Conservation (phyloP, 1,140 invertebrate genomes). For the Limonius californicus region DNA sequence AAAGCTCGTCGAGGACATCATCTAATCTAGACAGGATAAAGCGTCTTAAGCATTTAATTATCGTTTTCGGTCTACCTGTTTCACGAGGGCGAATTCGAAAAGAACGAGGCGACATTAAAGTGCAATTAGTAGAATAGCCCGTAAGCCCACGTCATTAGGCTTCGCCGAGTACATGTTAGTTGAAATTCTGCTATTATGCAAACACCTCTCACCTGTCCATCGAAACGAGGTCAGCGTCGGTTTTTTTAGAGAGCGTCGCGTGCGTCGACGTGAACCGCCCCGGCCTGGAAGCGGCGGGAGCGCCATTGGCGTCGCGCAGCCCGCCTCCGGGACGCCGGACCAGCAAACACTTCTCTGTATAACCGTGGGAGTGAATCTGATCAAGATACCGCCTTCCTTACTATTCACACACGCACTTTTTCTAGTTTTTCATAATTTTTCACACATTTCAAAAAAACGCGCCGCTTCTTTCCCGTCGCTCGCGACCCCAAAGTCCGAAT, state of each 20-base stretch:
- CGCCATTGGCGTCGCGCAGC: slow-evolving; percentile 43
- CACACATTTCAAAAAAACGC: slow-evolving; percentile 14
- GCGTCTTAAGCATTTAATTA: slow-evolving; percentile 7
- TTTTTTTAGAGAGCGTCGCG: slow-evolving; percentile 33
- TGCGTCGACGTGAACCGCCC: slow-evolving; percentile 40
- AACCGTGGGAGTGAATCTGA: slow-evolving; percentile 16
- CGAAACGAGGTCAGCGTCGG: slow-evolving; percentile 35
- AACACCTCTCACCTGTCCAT: slow-evolving; percentile 35
- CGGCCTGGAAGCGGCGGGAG: slow-evolving; percentile 29
- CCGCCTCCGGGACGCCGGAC: slow-evolving; percentile 38
- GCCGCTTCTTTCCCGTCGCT: not conserved
- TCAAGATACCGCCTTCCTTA: slow-evolving; percentile 16
- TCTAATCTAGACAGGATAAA: not conserved
- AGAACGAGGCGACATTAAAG: slow-evolving; percentile 1
- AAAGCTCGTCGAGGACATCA: no score
- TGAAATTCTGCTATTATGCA: slow-evolving; percentile 13
- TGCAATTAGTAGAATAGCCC: slow-evolving; percentile 1
- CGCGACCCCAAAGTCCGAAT: slow-evolving; percentile 8
- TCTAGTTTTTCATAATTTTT: slow-evolving; percentile 33
- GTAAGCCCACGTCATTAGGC: not conserved
- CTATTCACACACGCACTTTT: slow-evolving; percentile 33
- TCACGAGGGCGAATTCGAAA: not conserved
- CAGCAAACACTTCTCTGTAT: slow-evolving; percentile 30
- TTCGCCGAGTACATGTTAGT: not conserved
- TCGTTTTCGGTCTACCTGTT: not conserved